Conservation (phyloP, 2,888 invertebrate species). For the Sinotaia quadrata region DNA sequence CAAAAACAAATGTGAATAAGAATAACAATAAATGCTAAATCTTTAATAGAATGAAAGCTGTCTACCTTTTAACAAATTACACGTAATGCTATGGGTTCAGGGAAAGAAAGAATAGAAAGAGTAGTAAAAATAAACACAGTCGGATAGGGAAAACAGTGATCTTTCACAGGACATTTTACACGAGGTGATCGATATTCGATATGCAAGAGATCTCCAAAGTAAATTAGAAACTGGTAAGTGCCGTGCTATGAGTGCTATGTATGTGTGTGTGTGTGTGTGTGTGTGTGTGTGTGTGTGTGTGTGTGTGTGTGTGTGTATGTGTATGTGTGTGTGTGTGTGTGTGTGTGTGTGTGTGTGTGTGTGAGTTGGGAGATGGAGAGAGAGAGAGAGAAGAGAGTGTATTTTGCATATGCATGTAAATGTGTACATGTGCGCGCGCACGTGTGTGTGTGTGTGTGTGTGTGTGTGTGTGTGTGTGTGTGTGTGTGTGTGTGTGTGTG, state of each 20-base stretch:
- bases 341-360: conserved; percentile 11
- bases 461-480: conserved; percentile 12
- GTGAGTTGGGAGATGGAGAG: conserved; percentile 6
- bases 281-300: background rate
- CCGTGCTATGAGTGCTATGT: background rate
- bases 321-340: conserved; percentile 8
- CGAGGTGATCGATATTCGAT: no score
- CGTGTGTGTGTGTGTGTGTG: conserved; percentile 14
- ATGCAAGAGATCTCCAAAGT: no score
- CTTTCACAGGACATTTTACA: no score
- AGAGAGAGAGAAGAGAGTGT: background rate
- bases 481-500: conserved; percentile 8
- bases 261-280: background rate
- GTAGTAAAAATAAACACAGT: no score
- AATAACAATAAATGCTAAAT: no score
- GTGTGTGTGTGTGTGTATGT: conserved; percentile 2
- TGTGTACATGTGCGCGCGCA: background rate
- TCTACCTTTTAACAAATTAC: no score
- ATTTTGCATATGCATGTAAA: background rate
- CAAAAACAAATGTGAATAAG: no score
- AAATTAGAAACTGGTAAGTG: no score
- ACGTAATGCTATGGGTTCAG: no score
- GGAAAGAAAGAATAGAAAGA: no score
- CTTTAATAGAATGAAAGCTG: no score
- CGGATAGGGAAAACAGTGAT: no score